Evolutionary conservation across 1,140 invertebrate species (phyloP), one percentile per base, ranked within the genome.

Genomic region (Copidosoma floridanum): DNA sequence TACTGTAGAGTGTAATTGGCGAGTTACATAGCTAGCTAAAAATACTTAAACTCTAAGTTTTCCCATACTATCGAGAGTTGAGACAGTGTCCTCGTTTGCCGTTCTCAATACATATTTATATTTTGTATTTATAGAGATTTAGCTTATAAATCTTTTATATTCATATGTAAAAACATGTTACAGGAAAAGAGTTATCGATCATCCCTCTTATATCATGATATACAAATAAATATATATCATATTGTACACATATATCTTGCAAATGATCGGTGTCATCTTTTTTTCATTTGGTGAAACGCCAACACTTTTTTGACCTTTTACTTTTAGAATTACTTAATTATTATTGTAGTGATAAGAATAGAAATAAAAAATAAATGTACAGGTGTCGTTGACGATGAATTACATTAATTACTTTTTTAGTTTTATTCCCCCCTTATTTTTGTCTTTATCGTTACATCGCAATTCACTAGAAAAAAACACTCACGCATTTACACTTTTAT

Each of bases 1-100:
- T 75, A 76, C 73, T 76, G 72, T 68, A 57, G 72, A 64, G 71
- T n/a, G n/a, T 75, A 73, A 66, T 75, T 76, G 69, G 71, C 71
- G 63, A 62, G 46, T 62, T 62, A 62, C 32, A 62, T 56, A 71
- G 64, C 69, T 72, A 70, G 55, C 59, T 70, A 69, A 64, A 65
- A 64, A 62, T 68, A 68, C 63, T 65, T 68, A 69, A 58, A 47
- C 59, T 62, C 68, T 68, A 46, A 61, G 54, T 52, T 59, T n/a
- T n/a, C n/a, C 52, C 62, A 59, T 62, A 62, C n/a, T 51, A 14
- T 37, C 12, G 46, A 48, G 44, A 62, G 24, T 57, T 62, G n/a
- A n/a, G n/a, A n/a, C n/a, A n/a, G n/a, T n/a, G n/a, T n/a, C n/a
- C n/a, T n/a, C n/a, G n/a, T n/a, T n/a, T n/a, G n/a, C n/a, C n/a